Evolutionary conservation across 2,888 invertebrate species (phyloP), one percentile per base, ranked within the genome.

Genomic region (Idaea aversata): DNA sequence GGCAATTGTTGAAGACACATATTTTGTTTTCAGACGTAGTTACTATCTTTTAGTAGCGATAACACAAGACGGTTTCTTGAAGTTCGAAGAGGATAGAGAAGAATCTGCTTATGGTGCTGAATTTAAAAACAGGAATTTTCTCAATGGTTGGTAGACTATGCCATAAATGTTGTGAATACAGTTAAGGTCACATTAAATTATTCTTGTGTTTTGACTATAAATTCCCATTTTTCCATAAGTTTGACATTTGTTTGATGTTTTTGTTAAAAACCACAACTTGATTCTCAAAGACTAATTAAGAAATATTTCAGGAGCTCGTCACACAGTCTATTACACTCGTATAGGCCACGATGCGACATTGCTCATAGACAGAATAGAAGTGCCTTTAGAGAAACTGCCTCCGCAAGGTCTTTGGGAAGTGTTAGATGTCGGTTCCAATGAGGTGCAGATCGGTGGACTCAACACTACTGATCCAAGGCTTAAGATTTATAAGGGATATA

Each of bases 11-110:
- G 15, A 25, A 25, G 25, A 5, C 61, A 13, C 5, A 13, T 57
- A 15, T 57, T n/a, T 5, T 64, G 5, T 34, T 86, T 85, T 65
- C 77, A 96, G 96, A 78, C 95, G 97, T 69, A 97, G 96, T 80
- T 98, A 97, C 85, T 97, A 97, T 77, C 91, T 98, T 34, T 87
- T 97, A 70, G 95, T 98, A 16, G 97, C 97, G 10, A 94, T 98
- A 65, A 97, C 97, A 62, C 95, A 96, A 66, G 97, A 97, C 75
- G 97, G 97, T 1, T 96, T 96, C 84, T 88, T 98, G 61, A 96
- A 97, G 70, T 95, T 98, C 77, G 97, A 97, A 87, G 98, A 98
- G 88, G 97, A 97, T 79, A 94, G 97, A 47, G 97, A 97, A 81
- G 96, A 95, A 6, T 92, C 94, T 15, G 95, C 95, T 0, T 95